Base-by-base conservation (phyloP, 2,797 vertebrate genomes). In the Tragelaphus oryx region DNA sequence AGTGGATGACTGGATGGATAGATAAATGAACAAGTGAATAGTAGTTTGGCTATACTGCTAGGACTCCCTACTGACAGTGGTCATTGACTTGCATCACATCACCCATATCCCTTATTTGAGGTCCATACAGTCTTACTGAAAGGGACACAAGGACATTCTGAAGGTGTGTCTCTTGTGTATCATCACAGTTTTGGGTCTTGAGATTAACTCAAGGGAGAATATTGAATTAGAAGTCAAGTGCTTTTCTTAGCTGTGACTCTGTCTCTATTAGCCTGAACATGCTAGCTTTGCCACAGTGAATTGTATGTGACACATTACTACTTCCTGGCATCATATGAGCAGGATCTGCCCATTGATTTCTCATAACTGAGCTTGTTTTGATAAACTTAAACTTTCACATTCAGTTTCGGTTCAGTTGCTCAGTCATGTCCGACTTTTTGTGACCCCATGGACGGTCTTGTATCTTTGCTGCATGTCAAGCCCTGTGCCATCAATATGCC, bases 331-430 rank as follows among this genome's bases (percentile, higher is more conserved):
- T n/a, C 11, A 9, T 14, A 78, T 60, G 22, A 68, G 33, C n/a
- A 80, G 80, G 26, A 16, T 46, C 20, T 75, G 54, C 80, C 37
- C 22, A 44, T 59, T 33, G 3, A 52, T n/a, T 88, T 91, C 85
- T 97, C 80, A 79, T 52, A 50, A 3, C 10, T 86, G 76, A 52
- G 60, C 96, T 94, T 89, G 78, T 85, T 91, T 30, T 46, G 75
- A 94, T 94, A 96, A 71, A 92, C 17, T 94, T 75, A 87, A 89
- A 89, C 41, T 59, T 95, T 93, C 89, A 91, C 20, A 50, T 55
- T 68, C 33, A 68, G 18, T 68, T 68, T 68, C 4, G 1, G 9
- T 68, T 68, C 65, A 68, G 33, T 37, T 68, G 65, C 18, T 37
- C 33, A 68, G 18, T 68, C 4, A 0, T 68, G 65, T 68, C 20